Evolutionary conservation across 1,140 invertebrate species (phyloP), one percentile per base, ranked within the genome.

Genomic region (Bombus cullumanus): DNA sequence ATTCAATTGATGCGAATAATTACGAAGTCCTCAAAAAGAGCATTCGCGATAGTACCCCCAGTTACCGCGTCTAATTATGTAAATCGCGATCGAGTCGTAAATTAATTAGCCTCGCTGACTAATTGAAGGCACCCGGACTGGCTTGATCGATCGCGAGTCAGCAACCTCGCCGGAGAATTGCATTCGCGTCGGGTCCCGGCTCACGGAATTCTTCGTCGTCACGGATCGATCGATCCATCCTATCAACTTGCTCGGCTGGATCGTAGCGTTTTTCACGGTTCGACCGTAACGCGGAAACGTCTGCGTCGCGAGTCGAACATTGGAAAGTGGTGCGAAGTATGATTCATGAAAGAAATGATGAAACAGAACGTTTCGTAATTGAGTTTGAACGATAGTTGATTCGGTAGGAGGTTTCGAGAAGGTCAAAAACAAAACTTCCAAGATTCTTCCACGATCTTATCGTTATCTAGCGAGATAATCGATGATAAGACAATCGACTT

Each of bases 101-200:
- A 89, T 89, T 89, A 89, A 89, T 89, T 88, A 79, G 76, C 81
- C 66, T 22, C 69, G 86, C 41, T 76, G 80, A 87, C 81, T 89
- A 89, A 89, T 89, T 89, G 87, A 86, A 89, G 80, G 69, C 59
- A 85, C 59, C 74, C 59, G 77, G 37, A 31, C 80, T 83, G 71
- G 81, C 76, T 83, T 86, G 88, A 89, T 89, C 88, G 79, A 89
- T 89, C 83, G 74, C 47, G 57, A 75, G 79, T 74, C 83, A 75
- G 59, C 34, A 64, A 66, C 73, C 62, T 68, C 37, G 8, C 2
- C n/a, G 59, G 74, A 76, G 47, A 76, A 39, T 76, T 57, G 34
- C 74, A 57, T 9, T 4, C 53, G 47, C 34, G 41, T 76, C 34
- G 57, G 4, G 59, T 31, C 31, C 31, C 22, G 25, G 3, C 22